phyloP scores from a whole-genome alignment of 2,113 vertebrate genomes.

The human region GRCh38 chr7:47663501-47664000 shows the following conservation, averaged over 20 bases:
- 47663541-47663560: neutral
- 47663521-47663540: neutral
- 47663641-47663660: neutral
- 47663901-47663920: neutral
- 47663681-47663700: neutral
- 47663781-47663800: neutral
- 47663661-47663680: neutral
- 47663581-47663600: neutral
- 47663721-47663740: too few species aligned
- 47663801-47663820: neutral
- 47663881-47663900: neutral
- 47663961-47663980: neutral
- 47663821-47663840: too few species aligned
- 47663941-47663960: neutral
- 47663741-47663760: neutral
- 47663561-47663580: neutral
- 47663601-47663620: neutral
- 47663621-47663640: neutral
- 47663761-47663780: too few species aligned
- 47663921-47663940: neutral
- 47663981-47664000: neutral
- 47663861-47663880: neutral
- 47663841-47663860: neutral
- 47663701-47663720: neutral
- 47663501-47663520: neutral